Base-by-base conservation (phyloP, 2,888 invertebrate genomes). In the Tinea semifulvella region DNA sequence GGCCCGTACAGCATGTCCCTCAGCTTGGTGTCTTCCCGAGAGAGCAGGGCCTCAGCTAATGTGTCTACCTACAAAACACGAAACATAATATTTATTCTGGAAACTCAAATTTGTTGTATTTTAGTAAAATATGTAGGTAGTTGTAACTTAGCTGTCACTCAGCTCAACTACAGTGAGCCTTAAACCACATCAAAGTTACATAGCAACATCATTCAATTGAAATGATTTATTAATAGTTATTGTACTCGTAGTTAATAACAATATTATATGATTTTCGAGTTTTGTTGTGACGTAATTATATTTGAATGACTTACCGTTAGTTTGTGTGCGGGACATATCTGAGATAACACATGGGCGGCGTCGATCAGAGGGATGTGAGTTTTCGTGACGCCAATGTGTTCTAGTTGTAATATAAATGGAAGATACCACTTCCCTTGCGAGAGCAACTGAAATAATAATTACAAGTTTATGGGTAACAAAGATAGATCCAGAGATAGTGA, bases 351-450 rank as follows among this genome's bases (percentile, higher is more conserved):
- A 55, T 93, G 86, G 1, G 92, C 92, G 31, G 92, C 91, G 61
- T 97, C 96, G 28, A 94, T 85, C 51, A 98, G 76, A 46, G 88
- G 88, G 13, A 90, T 85, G 59, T 93, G 90, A 52, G 88, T 87
- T 56, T 95, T 83, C 44, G 87, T 86, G 60, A 94, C 91, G 36
- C 96, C 97, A 54, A 95, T 75, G 65, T 95, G 94, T 56, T 94
- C 92, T 55, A 97, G 76, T 66, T 94, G 92, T 60, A 92, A 85
- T 65, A 93, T 90, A 66, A 93, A 94, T 47, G 88, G 88, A 26
- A 88, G 85, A 60, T 91, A 91, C 63, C 88, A 85, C 31, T 88
- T 84, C 55, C 91, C 88, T 73, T 90, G 87, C 0, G 96, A 89
- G 83, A 97, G 93, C 42, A 93, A 76, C 90, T 90, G 71, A 44